These are phyloP conservation scores for Amyelois transitella DNA, from an alignment of 1,140 invertebrate genomes.

Conservation along the genomic window DNA sequence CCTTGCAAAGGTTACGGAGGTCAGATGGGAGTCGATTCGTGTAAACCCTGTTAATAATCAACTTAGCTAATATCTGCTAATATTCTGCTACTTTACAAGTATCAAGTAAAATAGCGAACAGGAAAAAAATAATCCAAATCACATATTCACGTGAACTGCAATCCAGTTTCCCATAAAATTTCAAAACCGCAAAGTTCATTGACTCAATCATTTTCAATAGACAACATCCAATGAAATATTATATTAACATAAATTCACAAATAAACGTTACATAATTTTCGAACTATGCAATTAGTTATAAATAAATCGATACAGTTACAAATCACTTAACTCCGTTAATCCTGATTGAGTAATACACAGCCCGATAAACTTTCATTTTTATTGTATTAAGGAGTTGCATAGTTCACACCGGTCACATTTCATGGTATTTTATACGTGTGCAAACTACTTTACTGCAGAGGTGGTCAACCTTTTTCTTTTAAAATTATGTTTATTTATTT, in stretches of 20 bases:
- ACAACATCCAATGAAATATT: not conserved
- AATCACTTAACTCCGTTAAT: not conserved
- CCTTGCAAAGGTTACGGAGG: too few relatives aligned
- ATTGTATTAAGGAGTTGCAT: not conserved
- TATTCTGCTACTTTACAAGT: too few relatives aligned
- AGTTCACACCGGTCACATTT: slow-evolving; percentile 1
- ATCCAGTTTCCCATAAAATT: not conserved
- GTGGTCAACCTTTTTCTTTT: not conserved
- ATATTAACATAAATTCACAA: not conserved
- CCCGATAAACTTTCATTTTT: slow-evolving; percentile 1
- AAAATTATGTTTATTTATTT: not conserved
- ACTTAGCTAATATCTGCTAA: too few relatives aligned
- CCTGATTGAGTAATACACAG: not conserved
- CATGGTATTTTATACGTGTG: not conserved
- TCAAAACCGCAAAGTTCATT: not conserved
- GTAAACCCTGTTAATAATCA: too few relatives aligned
- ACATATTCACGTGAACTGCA: too few relatives aligned
- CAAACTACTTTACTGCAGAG: not conserved
- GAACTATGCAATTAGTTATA: not conserved
- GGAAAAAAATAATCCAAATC: too few relatives aligned
- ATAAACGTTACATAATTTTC: not conserved
- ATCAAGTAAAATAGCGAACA: too few relatives aligned
- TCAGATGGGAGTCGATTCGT: too few relatives aligned
- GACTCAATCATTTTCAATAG: too few relatives aligned
- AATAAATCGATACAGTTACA: not conserved